phyloP scores from a whole-genome alignment of 2,113 vertebrate species.

The Bothrops jararaca region DNA sequence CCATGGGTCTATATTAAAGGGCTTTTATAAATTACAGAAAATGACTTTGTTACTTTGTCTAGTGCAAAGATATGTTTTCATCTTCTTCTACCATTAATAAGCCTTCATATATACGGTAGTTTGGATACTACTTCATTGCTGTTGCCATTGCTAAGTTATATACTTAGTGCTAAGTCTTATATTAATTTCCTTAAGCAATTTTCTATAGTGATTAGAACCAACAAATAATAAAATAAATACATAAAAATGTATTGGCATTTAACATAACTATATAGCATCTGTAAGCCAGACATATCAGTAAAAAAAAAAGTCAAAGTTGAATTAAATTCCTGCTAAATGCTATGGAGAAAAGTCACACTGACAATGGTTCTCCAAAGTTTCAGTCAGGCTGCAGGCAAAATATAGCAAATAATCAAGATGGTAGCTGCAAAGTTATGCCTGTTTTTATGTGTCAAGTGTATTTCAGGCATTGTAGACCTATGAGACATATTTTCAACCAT shows the following conservation, averaged over 20 bases:
- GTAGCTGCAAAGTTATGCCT: background rate
- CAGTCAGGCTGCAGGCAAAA: background rate
- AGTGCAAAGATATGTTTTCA: background rate
- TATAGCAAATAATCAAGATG: background rate
- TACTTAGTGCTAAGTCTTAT: background rate
- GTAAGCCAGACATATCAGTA: background rate
- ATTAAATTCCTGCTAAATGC: background rate
- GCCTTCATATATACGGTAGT: background rate
- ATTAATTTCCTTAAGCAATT: constrained; percentile 22
- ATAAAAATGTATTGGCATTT: background rate
- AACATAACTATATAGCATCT: constrained; percentile 5
- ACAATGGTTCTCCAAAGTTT: background rate
- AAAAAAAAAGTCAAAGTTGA: background rate
- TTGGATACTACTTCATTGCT: background rate
- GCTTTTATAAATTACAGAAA: background rate
- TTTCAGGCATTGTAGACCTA: background rate
- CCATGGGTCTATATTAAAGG: background rate
- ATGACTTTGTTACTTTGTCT: constrained; percentile 13
- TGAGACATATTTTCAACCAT: background rate
- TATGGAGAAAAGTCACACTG: background rate
- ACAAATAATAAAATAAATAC: constrained; percentile 2
- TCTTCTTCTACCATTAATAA: background rate
- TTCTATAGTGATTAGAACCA: constrained; percentile 19
- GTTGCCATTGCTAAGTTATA: background rate
- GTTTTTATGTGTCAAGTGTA: background rate